Evolutionary conservation across 2,797 vertebrate genomes (phyloP), one percentile per base, ranked within the genome.

Genomic region (Pangasius krempfi): DNA sequence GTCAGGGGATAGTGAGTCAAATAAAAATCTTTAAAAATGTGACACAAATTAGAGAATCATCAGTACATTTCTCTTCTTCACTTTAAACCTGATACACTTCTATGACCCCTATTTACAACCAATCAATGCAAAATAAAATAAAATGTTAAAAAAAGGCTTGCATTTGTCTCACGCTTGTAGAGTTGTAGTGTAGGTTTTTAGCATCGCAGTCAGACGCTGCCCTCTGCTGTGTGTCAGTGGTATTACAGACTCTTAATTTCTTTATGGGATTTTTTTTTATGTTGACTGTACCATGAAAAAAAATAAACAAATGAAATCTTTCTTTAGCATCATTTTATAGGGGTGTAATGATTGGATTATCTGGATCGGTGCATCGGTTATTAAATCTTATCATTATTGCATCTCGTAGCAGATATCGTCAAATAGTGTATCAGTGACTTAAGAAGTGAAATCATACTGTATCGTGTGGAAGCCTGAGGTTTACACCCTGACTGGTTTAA

Each of bases 171-270:
- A 64, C 10, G 10, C 27, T n/a, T 12, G 62, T 64, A n/a, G 9
- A n/a, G 0, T 64, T n/a, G 7, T 62, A 62, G 0, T 27, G 3
- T n/a, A 44, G 9, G 72, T 2, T 20, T 73, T 44, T 47, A 58
- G 84, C 87, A 85, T 70, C 64, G 66, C 82, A 87, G 88, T 85
- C 75, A 64, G 81, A 92, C 40, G 70, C 64, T 76, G 91, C 94
- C 94, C 93, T 90, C 95, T 90, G 84, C 93, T 95, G 95, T 88
- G 50, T 37, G 6, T 7, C 14, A 33, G 8, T 66, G 85, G 44
- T 73, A 73, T 82, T 86, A 54, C 78, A 88, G 27, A 3, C 4
- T 40, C 13, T 2, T 1, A 5, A 25, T 14, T 3, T n/a, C n/a
- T n/a, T n/a, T n/a, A n/a, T n/a, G n/a, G n/a, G n/a, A n/a, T n/a